These are phyloP conservation scores for Drosophila pallidifrons DNA, from an alignment of 1,140 invertebrate species.

Conservation along the genomic window DNA sequence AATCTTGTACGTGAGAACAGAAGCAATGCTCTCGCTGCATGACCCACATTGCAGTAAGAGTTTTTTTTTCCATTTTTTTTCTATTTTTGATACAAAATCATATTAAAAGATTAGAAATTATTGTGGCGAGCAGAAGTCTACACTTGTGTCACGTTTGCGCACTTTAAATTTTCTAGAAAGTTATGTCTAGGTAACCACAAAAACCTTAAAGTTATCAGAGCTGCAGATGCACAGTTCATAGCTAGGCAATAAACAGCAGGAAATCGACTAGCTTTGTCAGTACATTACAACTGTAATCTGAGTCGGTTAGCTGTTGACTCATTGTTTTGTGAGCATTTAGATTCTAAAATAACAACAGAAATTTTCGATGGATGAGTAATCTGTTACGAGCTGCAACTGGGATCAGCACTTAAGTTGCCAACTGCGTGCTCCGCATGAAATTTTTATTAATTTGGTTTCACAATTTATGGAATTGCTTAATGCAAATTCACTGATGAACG, in stretches of 20 bases:
- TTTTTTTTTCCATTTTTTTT: not conserved
- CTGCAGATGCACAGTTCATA: conserved; percentile 56
- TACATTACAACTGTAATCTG: conserved; percentile 17
- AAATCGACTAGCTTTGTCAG: conserved; percentile 22
- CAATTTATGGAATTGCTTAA: conserved; percentile 51
- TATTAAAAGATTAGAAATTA: conserved; percentile 77
- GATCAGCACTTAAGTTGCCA: conserved; percentile 34
- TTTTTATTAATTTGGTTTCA: conserved; percentile 61
- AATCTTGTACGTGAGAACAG: conserved; percentile 66
- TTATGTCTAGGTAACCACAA: conserved; percentile 56
- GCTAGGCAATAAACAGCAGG: conserved; percentile 55
- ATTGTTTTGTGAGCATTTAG: conserved; percentile 35
- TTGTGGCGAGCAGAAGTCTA: conserved; percentile 13
- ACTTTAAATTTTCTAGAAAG: conserved; percentile 75
- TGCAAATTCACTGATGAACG: conserved; percentile 55
- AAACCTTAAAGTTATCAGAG: conserved; percentile 50
- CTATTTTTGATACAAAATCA: conserved; percentile 48
- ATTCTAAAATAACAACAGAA: conserved; percentile 16
- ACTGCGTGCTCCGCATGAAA: conserved; percentile 71
- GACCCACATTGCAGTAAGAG: conserved; percentile 43
- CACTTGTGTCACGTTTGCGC: conserved; percentile 68
- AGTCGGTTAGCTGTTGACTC: conserved; percentile 58
- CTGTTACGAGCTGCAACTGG: conserved; percentile 23
- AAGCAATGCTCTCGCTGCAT: conserved; percentile 10
- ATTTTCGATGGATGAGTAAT: conserved; percentile 59